Evolutionary conservation across 2,888 invertebrate species (phyloP).

Genomic region (Alcis repandata): DNA sequence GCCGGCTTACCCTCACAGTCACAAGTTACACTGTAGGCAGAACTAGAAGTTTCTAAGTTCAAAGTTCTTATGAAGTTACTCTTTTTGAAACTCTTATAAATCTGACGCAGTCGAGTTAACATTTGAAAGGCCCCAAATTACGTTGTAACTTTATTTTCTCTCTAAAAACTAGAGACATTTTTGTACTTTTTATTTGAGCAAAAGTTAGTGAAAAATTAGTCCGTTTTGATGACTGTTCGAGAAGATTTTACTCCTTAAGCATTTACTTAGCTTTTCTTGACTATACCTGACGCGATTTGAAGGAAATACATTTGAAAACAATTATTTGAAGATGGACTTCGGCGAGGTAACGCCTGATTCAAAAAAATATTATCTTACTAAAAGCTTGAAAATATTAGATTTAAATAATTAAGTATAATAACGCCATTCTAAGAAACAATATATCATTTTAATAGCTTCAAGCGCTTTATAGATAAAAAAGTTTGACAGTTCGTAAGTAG

Average conservation of each 20-base stretch:
- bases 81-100: constrained; percentile 33
- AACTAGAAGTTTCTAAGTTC: constrained; percentile 15
- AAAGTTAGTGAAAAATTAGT: not conserved
- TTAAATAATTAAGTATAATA: too few relatives aligned
- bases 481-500: constrained; percentile 26
- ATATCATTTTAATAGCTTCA: not conserved
- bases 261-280: too few relatives aligned
- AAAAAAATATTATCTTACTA: too few relatives aligned
- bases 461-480: constrained; percentile 3
- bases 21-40: constrained; percentile 6
- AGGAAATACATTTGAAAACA: too few relatives aligned
- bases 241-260: too few relatives aligned
- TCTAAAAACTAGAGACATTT: constrained; percentile 10
- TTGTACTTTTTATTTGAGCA: constrained; percentile 1
- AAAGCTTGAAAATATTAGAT: too few relatives aligned
- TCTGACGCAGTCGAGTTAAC: constrained; percentile 29
- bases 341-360: too few relatives aligned
- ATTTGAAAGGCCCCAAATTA: constrained; percentile 28
- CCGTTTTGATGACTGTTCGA: too few relatives aligned
- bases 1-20: constrained; percentile 1
- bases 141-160: constrained; percentile 25
- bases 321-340: too few relatives aligned
- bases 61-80: constrained; percentile 23
- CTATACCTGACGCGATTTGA: too few relatives aligned
- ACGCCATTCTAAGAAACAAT: too few relatives aligned